Conservation (phyloP, 2,113 vertebrate genomes). For the Craseonycteris thonglongyai region DNA sequence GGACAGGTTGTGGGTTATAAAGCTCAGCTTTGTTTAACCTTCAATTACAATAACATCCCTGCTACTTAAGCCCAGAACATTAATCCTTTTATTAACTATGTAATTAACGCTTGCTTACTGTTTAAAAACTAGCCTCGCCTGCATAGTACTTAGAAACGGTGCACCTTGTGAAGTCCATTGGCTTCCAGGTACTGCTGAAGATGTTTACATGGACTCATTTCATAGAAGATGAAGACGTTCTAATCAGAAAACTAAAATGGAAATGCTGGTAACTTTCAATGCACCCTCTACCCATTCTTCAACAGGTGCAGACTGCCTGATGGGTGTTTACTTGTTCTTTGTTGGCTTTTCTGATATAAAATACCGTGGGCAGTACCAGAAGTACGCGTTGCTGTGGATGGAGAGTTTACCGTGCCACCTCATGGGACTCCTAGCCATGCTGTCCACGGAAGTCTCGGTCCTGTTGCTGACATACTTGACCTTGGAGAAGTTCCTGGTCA, state of each 20-base stretch:
- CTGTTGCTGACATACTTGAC: constrained; percentile 88
- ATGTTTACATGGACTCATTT: neutral
- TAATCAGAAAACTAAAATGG: neutral
- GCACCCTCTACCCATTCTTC: neutral
- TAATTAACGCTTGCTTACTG: neutral
- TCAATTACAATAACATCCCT: neutral
- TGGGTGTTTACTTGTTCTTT: constrained; percentile 90
- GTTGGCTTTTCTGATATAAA: constrained; percentile 85
- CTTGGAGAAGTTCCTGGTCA: constrained; percentile 86
- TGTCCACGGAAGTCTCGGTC: constrained; percentile 87
- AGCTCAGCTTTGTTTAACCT: neutral
- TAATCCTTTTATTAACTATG: neutral
- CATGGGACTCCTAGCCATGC: constrained; percentile 85
- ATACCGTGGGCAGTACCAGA: constrained; percentile 86
- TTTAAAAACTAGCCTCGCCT: neutral
- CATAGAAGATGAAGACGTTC: neutral
- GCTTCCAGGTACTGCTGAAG: neutral
- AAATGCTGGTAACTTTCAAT: neutral
- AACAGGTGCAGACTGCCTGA: constrained; percentile 88
- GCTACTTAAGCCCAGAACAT: neutral
- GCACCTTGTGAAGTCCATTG: neutral
- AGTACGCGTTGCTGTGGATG: constrained; percentile 86
- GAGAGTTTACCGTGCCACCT: constrained; percentile 83
- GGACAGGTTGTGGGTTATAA: neutral
- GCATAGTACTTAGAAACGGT: neutral